phyloP scores from a whole-genome alignment of 1,140 invertebrate species.

The Drosophila subobscura region DNA sequence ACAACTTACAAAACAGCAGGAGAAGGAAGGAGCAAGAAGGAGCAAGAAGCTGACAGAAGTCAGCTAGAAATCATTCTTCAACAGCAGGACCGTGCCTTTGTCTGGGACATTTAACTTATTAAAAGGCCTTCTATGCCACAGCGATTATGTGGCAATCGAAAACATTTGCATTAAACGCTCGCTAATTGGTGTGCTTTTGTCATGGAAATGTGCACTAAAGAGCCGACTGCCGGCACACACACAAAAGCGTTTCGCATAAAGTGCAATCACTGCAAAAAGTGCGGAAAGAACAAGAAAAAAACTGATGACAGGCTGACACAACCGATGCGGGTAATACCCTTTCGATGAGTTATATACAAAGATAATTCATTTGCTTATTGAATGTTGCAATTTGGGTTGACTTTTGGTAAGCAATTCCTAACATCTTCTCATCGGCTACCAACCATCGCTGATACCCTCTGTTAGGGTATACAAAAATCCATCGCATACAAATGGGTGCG shows the following conservation, averaged over 20 bases:
- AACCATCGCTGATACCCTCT: too few relatives aligned
- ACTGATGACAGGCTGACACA: conserved; percentile 4
- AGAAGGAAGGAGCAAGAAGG: not conserved
- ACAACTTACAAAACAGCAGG: conserved; percentile 9
- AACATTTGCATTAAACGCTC: conserved; percentile 72
- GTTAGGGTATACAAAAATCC: not conserved
- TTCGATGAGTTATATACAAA: too few relatives aligned
- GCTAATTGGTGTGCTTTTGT: conserved; percentile 76
- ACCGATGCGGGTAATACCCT: not conserved
- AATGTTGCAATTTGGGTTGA: too few relatives aligned
- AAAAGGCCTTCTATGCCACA: conserved; percentile 55
- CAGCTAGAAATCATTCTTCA: conserved; percentile 3
- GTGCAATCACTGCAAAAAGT: conserved; percentile 57
- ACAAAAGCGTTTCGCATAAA: conserved; percentile 61
- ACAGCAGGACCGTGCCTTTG: conserved; percentile 23
- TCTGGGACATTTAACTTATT: conserved; percentile 51
- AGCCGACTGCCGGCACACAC: conserved; percentile 24
- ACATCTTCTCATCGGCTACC: too few relatives aligned
- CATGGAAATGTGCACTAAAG: conserved; percentile 67
- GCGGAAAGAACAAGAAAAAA: conserved; percentile 22
- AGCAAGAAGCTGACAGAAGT: conserved; percentile 21
- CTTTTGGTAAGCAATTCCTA: too few relatives aligned
- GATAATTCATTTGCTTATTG: too few relatives aligned
- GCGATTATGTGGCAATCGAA: conserved; percentile 60
- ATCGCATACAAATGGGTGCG: conserved; percentile 71